Evolutionary conservation across 1,140 invertebrate genomes (phyloP).

Genomic region (Lerema accius): DNA sequence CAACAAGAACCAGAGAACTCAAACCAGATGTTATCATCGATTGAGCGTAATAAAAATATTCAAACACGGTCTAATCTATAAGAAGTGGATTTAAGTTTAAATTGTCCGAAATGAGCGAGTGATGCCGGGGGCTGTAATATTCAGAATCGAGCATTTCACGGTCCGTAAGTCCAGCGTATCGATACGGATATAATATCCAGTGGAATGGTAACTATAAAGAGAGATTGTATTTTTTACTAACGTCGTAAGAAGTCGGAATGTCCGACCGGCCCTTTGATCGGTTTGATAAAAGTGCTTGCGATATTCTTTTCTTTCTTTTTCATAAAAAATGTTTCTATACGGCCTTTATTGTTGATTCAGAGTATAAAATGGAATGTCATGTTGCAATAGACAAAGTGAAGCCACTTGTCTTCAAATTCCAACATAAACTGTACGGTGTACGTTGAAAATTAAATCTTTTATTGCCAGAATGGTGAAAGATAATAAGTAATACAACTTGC

Average conservation of each 20-base stretch:
- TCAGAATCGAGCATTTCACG: conserved; percentile 73
- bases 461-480: no score
- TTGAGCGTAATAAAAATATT: conserved; percentile 28
- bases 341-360: conserved; percentile 49
- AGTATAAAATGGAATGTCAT: conserved; percentile 55
- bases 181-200: conserved; percentile 81
- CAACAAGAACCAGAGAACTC: no score
- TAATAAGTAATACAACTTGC: no score
- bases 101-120: conserved; percentile 53
- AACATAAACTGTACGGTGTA: no score
- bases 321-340: conserved; percentile 57
- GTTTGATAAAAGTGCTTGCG: conserved; percentile 76
- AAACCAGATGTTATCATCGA: conserved; percentile 4
- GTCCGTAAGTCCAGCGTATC: conserved; percentile 75
- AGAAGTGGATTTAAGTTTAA: conserved; percentile 42
- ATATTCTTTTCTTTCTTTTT: conserved; percentile 68
- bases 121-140: conserved; percentile 62
- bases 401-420: no score
- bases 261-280: conserved; percentile 79
- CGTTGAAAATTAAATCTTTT: no score
- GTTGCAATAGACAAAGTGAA: conserved; percentile 31
- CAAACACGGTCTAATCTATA: conserved; percentile 35
- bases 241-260: conserved; percentile 81
- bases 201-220: conserved; percentile 82
- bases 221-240: conserved; percentile 82